phyloP scores from a whole-genome alignment of 2,797 vertebrate species.

The Tenualosa thibaudeaui region DNA sequence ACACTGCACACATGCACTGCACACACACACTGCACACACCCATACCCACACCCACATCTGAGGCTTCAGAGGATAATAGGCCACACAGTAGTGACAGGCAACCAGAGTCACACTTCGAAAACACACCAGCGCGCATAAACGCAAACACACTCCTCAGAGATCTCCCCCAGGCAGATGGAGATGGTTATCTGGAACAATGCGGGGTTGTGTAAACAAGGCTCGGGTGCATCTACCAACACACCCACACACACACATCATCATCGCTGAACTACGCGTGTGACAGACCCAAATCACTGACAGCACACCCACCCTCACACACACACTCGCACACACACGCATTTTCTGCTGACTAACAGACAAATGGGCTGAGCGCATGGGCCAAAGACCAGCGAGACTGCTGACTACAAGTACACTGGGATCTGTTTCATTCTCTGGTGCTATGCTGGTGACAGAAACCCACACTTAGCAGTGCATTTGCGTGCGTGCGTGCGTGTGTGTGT shows the following conservation, averaged over 20 bases:
- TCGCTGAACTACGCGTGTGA: not conserved
- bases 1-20: not conserved
- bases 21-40: not conserved
- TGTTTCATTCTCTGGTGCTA: not conserved
- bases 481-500: not conserved
- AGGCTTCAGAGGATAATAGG: conserved; percentile 13
- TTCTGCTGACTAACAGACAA: conserved; percentile 19
- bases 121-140: conserved; percentile 2
- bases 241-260: not conserved
- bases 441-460: not conserved
- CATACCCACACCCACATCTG: conserved; percentile 6
- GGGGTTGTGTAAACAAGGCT: conserved; percentile 14
- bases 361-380: not conserved
- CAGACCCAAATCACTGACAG: not conserved
- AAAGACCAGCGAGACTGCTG: not conserved
- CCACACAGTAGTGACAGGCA: conserved; percentile 21
- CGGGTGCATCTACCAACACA: not conserved
- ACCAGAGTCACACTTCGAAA: conserved; percentile 11
- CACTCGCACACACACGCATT: not conserved
- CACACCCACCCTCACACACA: not conserved
- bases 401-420: not conserved
- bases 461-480: not conserved
- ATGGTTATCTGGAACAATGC: conserved; percentile 3
- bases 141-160: not conserved
- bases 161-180: conserved; percentile 9